Percentiles rank a stretch among this genome's conserved stretches.
Evolutionary conservation across 2,113 vertebrate species (phyloP).

Genomic region (Dermatemys mawii): DNA sequence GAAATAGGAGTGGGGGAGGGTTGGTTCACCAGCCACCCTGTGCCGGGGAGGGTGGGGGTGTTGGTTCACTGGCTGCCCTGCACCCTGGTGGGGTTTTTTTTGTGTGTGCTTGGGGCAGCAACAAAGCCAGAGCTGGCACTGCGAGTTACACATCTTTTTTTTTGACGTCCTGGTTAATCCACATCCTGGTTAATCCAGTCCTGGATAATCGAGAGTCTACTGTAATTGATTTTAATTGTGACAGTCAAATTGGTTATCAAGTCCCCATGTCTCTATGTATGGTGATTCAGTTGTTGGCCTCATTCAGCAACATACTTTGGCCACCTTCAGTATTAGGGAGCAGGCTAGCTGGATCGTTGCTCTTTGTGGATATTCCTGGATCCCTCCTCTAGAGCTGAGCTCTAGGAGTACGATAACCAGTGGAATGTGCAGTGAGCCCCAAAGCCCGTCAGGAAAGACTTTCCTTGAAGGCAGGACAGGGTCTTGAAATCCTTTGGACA

Average conservation of each 20-base stretch:
- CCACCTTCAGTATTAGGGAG: background rate
- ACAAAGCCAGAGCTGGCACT: no score
- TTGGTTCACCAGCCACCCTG: no score
- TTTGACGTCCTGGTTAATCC: no score
- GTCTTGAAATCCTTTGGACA: background rate
- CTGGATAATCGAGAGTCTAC: no score
- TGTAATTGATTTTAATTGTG: background rate
- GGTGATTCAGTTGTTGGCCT: background rate
- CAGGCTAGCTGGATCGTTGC: background rate
- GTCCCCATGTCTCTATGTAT: background rate
- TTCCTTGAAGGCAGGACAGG: background rate
- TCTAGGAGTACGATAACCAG: background rate
- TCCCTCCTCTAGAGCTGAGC: background rate
- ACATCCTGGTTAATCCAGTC: no score
- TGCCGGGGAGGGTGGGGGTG: no score
- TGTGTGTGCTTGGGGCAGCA: no score
- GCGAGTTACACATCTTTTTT: no score
- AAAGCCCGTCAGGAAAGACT: background rate
- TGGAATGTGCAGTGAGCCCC: background rate
- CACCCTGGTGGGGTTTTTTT: no score
- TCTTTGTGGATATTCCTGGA: background rate
- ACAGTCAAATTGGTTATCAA: background rate
- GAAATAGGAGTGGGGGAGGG: no score
- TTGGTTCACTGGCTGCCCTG: no score
- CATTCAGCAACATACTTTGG: background rate